These are phyloP conservation scores for Schizopygopsis pylzovi DNA, from an alignment of 2,797 vertebrate species.

Conservation along the genomic window DNA sequence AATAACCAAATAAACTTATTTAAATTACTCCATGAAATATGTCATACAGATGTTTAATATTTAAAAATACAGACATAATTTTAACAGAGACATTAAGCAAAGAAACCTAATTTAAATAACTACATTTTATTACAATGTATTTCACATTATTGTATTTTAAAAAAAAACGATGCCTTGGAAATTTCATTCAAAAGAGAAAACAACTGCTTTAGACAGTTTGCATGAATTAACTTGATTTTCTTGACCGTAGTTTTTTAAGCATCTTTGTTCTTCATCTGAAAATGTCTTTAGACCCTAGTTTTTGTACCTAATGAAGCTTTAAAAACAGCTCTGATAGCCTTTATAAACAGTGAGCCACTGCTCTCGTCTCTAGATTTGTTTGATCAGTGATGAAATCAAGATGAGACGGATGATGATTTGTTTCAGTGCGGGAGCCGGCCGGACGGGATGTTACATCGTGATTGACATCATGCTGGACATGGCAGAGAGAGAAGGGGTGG, in stretches of 20 bases:
- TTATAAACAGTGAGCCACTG: background rate
- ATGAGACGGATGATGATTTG: background rate
- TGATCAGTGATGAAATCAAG: background rate
- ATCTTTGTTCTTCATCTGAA: background rate
- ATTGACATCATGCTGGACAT: constrained; percentile 99
- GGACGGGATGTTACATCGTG: constrained; percentile 98
- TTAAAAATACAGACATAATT: background rate
- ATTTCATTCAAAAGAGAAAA: background rate
- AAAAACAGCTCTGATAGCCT: background rate
- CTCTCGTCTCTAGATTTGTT: background rate
- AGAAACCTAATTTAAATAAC: background rate
- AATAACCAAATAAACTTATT: no score
- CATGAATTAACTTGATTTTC: background rate
- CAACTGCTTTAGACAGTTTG: background rate
- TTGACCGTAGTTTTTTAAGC: no score
- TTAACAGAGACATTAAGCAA: background rate
- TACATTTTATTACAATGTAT: background rate
- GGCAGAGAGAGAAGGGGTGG: constrained; percentile 98
- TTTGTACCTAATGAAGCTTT: background rate
- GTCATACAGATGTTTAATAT: no score
- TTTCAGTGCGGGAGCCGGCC: constrained; percentile 93
- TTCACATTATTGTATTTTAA: background rate
- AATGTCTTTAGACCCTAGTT: background rate
- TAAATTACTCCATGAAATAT: no score
- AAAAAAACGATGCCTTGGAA: background rate